These are phyloP conservation scores for Trichosurus vulpecula DNA, from an alignment of 2,797 vertebrate species.

Conservation along the genomic window DNA sequence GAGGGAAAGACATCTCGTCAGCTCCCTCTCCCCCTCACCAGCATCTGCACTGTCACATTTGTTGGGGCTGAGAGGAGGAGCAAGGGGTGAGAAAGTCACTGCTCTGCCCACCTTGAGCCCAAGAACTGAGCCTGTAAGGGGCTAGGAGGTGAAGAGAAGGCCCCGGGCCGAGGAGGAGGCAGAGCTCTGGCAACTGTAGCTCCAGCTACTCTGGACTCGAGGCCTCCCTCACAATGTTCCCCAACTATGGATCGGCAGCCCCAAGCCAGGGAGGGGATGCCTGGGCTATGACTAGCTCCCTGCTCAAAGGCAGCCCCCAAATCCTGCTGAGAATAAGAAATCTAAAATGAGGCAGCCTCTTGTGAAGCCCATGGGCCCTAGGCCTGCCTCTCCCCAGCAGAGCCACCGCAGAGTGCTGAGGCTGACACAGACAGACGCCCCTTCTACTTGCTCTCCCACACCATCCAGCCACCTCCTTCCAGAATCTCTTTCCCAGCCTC, in stretches of 20 bases:
- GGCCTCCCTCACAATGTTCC: not conserved
- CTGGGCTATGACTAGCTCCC: not conserved
- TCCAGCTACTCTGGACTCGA: not conserved
- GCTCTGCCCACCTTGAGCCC: not conserved
- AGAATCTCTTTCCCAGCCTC: constrained; percentile 40
- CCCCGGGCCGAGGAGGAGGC: not conserved
- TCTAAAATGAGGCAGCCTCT: not conserved
- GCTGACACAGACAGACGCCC: constrained; percentile 7
- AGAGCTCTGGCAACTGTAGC: not conserved
- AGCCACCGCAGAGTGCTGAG: constrained; percentile 9
- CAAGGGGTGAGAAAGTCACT: not conserved
- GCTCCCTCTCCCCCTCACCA: not conserved
- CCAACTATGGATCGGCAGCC: not conserved
- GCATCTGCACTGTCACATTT: not conserved
- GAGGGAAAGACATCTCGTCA: not conserved
- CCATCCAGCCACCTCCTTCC: constrained; percentile 20
- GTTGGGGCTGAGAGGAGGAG: not conserved
- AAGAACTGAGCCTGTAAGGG: not conserved
- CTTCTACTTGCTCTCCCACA: not conserved
- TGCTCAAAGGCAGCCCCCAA: not conserved
- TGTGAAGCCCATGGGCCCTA: not conserved
- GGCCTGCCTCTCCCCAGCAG: constrained; percentile 29
- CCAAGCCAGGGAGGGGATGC: not conserved
- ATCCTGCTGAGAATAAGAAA: not conserved
- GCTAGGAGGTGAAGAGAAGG: not conserved